These are phyloP conservation scores for Lochmaea capreae DNA, from an alignment of 2,888 invertebrate species.

Conservation along the genomic window DNA sequence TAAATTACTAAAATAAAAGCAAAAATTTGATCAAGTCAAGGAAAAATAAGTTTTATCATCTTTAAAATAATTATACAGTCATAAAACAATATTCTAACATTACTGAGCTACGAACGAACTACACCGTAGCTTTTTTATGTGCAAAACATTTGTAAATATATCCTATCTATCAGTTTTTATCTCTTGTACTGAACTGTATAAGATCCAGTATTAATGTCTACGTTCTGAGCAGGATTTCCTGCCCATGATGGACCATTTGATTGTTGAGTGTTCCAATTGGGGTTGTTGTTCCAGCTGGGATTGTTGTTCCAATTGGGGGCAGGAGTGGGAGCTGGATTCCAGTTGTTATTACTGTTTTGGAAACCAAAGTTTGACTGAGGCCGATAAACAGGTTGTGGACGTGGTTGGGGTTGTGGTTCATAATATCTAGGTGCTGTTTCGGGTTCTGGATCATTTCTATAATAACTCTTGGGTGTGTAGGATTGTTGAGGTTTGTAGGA, in stretches of 20 bases:
- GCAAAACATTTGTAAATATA: conserved; percentile 13
- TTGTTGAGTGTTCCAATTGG: conserved; percentile 19
- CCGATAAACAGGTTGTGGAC: conserved; percentile 59
- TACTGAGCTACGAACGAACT: background rate
- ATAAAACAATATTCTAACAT: background rate
- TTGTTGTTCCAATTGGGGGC: conserved; percentile 46
- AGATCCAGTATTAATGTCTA: conserved; percentile 80
- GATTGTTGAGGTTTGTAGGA: conserved; percentile 64
- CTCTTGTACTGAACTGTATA: conserved; percentile 78
- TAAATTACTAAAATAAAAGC: background rate
- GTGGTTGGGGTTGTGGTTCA: conserved; percentile 56
- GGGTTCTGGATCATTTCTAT: conserved; percentile 49
- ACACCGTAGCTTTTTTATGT: background rate
- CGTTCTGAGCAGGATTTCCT: conserved; percentile 79
- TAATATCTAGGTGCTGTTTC: conserved; percentile 53
- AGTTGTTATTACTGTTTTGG: conserved; percentile 44
- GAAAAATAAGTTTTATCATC: too few species aligned
- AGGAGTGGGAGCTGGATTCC: conserved; percentile 48
- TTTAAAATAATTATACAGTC: background rate
- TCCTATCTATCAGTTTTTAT: conserved; percentile 43
- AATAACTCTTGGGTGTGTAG: conserved; percentile 61
- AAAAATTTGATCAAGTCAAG: too few species aligned
- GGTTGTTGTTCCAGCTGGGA: conserved; percentile 49
- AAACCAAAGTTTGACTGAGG: conserved; percentile 63
- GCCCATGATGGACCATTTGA: conserved; percentile 50